phyloP scores from a whole-genome alignment of 1,140 invertebrate genomes.

The Scylla paramamosain region DNA sequence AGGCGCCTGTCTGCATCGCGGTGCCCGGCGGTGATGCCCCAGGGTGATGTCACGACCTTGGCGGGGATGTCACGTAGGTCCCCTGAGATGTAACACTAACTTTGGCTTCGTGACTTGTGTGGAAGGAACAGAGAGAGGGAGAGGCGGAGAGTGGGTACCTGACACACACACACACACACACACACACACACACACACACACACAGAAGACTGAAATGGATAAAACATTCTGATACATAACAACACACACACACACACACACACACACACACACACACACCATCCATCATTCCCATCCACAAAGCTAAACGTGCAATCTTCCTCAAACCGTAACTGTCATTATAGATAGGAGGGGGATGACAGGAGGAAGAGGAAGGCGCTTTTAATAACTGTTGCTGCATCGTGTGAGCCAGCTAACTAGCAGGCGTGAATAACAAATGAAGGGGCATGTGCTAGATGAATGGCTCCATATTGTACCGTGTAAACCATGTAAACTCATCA shows the following conservation, averaged over 20 bases:
- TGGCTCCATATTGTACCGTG: background rate
- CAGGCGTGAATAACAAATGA: background rate
- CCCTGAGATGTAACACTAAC: too few species aligned
- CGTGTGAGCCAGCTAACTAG: background rate
- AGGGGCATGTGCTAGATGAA: background rate
- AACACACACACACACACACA: too few species aligned
- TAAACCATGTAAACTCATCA: background rate
- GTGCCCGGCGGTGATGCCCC: background rate
- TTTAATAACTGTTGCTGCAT: background rate
- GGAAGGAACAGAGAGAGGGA: too few species aligned
- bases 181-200: conserved; percentile 8
- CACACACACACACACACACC: too few species aligned
- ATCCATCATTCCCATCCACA: too few species aligned
- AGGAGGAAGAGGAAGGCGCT: background rate
- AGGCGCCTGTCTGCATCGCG: background rate
- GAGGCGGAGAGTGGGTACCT: too few species aligned
- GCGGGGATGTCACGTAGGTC: background rate
- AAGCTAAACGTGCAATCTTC: too few species aligned
- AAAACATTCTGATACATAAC: too few species aligned
- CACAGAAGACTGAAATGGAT: background rate
- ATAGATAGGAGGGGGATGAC: too few species aligned
- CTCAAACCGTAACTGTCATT: too few species aligned
- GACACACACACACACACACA: too few species aligned
- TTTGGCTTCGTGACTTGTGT: too few species aligned
- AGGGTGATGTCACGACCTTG: background rate